phyloP scores from a whole-genome alignment of 2,113 vertebrate genomes.

The Delphinapterus leucas region DNA sequence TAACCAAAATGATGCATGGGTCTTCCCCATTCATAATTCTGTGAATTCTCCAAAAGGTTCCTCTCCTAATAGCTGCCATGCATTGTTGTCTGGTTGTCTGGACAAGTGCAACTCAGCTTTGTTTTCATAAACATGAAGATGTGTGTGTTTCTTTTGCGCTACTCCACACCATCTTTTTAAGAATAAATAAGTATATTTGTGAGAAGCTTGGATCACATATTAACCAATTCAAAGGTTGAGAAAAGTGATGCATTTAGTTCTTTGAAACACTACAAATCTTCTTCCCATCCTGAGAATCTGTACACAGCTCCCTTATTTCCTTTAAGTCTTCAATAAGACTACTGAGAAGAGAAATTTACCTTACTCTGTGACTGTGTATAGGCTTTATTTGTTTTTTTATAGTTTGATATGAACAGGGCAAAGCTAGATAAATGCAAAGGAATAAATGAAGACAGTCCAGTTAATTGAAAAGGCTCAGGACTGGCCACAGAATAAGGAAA shows the following conservation, averaged over 20 bases:
- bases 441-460: not conserved
- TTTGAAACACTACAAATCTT: not conserved
- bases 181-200: not conserved
- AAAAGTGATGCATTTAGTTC: not conserved
- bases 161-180: not conserved
- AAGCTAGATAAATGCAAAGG: slow-evolving; percentile 17
- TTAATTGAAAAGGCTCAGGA: not conserved
- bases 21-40: not conserved
- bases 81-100: not conserved
- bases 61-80: not conserved
- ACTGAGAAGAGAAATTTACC: not conserved
- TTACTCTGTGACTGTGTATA: not conserved
- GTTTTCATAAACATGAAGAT: not conserved
- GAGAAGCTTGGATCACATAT: not conserved
- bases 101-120: not conserved
- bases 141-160: not conserved
- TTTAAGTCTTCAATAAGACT: not conserved
- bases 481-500: not conserved
- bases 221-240: not conserved
- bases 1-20: not conserved
- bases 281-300: not conserved
- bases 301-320: not conserved
- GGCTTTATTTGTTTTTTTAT: not conserved
- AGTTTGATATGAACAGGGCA: not conserved
- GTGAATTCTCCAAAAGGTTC: not conserved